Base-by-base conservation (phyloP, 2,797 vertebrate genomes). In the Chiroxiphia lanceolata region DNA sequence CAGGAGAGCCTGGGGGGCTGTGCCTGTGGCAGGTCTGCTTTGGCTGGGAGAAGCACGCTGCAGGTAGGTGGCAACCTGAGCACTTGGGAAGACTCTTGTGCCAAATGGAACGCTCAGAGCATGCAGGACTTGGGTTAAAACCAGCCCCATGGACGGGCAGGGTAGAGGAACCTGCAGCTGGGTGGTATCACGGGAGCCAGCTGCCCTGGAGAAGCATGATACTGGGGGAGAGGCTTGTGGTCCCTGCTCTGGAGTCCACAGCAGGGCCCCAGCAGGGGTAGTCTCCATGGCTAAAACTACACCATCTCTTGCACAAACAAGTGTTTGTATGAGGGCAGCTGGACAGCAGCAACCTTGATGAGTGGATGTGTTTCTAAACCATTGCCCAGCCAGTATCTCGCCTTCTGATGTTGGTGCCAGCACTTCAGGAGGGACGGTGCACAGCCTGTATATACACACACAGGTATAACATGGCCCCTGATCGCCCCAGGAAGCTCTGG, bases 11-110 rank as follows among this genome's bases (percentile, higher is more conserved):
- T 50, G 33, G 9, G 34, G 12, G 40, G 11, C 27, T 83, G 33
- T 77, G 78, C 63, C 79, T 83, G 60, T 44, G 19, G 2, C 0
- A 0, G 53, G 31, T 83, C 65, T 86, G 74, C 47, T 79, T 72
- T 93, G 90, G 20, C 87, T 81, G 57, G 34, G 57, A 89, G 61
- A 45, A 79, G 61, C 59, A 70, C 13, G 2, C 8, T 60, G 36
- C 91, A 94, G 89, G 95, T 95, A 96, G 85, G 93, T 96, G 63
- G 40, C 56, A 90, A 65, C 31, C 17, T 76, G 82, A 85, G 76
- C n/a, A 13, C 1, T 0, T 6, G 71, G 57, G 61, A 68, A 59
- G 38, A 65, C 45, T 64, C 45, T 61, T 54, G 25, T 71, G 34
- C 29, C 47, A 83, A 23, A 34, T 78, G 44, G 53, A 78, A 53